A percentile compares a stretch with the other conserved stretches of the same genome.
These are phyloP conservation scores for Bolinopsis microptera DNA, from an alignment of 37 sponge, comb jelly and placozoan species.

Conservation along the genomic window DNA sequence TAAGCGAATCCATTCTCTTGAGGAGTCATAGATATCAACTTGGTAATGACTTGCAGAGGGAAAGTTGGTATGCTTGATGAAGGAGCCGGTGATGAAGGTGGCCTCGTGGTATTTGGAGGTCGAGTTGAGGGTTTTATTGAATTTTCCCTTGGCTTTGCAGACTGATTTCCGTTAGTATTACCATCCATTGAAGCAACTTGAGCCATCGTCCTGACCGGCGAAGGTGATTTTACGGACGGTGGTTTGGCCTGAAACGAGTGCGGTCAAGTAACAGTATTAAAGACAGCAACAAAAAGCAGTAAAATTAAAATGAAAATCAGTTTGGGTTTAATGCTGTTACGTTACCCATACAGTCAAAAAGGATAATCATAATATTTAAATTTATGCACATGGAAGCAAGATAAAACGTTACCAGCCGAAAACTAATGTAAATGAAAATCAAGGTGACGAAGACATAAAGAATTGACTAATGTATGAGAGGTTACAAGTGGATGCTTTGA, in stretches of 20 bases:
- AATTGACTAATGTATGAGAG: too few relatives aligned
- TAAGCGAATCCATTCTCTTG: constrained; percentile 18
- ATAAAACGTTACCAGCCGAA: too few relatives aligned
- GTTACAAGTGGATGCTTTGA: too few relatives aligned
- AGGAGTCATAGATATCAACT: constrained; percentile 35
- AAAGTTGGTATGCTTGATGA: neutral
- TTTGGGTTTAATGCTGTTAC: too few relatives aligned
- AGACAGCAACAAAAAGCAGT: too few relatives aligned
- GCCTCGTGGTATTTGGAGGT: neutral
- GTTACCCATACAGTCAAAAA: too few relatives aligned
- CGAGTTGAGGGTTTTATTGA: neutral
- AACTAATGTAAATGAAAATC: too few relatives aligned
- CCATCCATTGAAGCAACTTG: neutral
- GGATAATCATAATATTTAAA: too few relatives aligned
- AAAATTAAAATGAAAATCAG: too few relatives aligned
- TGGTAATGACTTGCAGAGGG: constrained; percentile 34
- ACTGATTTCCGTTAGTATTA: neutral
- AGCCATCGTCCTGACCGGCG: neutral
- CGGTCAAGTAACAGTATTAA: too few relatives aligned
- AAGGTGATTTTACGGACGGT: neutral
- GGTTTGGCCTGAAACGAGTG: neutral
- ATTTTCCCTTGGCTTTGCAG: neutral
- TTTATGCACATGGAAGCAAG: too few relatives aligned
- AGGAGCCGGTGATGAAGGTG: neutral
- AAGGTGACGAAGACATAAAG: too few relatives aligned